Conservation (phyloP, 2,113 vertebrate species). For the Chamaea fasciata region DNA sequence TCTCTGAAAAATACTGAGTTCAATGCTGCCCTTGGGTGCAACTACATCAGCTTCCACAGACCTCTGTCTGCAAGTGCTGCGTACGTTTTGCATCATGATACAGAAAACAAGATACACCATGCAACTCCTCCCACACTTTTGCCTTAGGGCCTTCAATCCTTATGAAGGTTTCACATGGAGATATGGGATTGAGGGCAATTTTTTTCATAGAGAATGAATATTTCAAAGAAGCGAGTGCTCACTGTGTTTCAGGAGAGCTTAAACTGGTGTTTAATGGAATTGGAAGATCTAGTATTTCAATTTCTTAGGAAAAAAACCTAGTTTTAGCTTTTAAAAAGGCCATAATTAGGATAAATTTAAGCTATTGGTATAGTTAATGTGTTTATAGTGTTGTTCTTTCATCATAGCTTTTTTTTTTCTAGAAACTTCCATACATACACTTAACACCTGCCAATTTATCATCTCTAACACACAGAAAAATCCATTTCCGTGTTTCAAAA, state of each 20-base stretch:
- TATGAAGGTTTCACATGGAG: neutral
- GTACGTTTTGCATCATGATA: neutral
- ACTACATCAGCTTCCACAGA: neutral
- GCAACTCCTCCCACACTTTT: neutral
- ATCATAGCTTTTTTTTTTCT: neutral
- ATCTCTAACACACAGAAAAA: neutral
- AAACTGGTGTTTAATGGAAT: neutral
- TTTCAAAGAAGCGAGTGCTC: neutral
- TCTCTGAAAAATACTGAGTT: neutral
- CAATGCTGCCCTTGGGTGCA: neutral
- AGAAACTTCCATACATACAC: neutral
- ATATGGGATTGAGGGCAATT: neutral
- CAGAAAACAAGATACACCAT: neutral
- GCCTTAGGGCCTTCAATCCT: neutral
- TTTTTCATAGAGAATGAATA: neutral
- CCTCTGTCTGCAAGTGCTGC: too few species aligned
- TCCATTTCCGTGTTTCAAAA: neutral
- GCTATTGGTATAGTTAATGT: neutral
- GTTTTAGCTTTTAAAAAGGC: neutral
- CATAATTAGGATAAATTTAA: neutral
- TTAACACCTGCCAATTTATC: neutral
- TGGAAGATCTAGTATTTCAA: neutral
- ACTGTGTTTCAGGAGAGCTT: neutral
- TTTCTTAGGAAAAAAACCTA: neutral
- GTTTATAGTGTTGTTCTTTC: neutral